Conservation (phyloP, 1,140 invertebrate species). For the Hycleus phaleratus region DNA sequence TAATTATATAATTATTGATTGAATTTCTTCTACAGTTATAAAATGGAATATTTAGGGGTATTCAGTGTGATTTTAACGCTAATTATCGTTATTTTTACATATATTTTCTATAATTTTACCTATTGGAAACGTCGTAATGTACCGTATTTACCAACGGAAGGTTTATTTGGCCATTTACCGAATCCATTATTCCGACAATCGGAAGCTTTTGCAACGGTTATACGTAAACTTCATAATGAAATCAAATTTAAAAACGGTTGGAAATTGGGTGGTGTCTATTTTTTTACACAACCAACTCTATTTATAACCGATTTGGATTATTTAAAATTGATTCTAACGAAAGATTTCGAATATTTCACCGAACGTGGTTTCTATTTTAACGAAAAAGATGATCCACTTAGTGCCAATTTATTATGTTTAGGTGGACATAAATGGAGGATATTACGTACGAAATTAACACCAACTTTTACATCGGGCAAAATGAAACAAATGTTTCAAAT, state of each 20-base stretch:
- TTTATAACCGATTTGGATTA: constrained; percentile 42
- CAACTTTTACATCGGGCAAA: neutral
- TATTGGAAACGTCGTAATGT: constrained; percentile 15
- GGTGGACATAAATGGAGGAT: neutral
- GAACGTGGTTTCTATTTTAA: constrained; percentile 38
- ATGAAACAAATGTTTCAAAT: neutral
- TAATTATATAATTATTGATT: too few relatives aligned
- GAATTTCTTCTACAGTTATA: too few relatives aligned
- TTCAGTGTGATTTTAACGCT: neutral
- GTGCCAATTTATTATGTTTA: neutral
- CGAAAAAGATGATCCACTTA: neutral
- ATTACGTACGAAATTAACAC: neutral
- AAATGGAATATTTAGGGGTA: too few relatives aligned
- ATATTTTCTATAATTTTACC: neutral
- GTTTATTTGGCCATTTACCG: constrained; percentile 18
- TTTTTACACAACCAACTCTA: constrained; percentile 10
- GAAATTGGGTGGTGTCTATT: constrained; percentile 14
- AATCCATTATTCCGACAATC: constrained; percentile 9
- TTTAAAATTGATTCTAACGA: constrained; percentile 41
- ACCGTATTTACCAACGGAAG: neutral
- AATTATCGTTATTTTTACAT: neutral
- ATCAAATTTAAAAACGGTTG: constrained; percentile 16
- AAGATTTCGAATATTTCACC: constrained; percentile 44
- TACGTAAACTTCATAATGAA: constrained; percentile 12
- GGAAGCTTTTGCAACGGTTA: constrained; percentile 2